These are phyloP conservation scores for Haemorhous mexicanus DNA, from an alignment of 2,113 vertebrate genomes.

Conservation along the genomic window DNA sequence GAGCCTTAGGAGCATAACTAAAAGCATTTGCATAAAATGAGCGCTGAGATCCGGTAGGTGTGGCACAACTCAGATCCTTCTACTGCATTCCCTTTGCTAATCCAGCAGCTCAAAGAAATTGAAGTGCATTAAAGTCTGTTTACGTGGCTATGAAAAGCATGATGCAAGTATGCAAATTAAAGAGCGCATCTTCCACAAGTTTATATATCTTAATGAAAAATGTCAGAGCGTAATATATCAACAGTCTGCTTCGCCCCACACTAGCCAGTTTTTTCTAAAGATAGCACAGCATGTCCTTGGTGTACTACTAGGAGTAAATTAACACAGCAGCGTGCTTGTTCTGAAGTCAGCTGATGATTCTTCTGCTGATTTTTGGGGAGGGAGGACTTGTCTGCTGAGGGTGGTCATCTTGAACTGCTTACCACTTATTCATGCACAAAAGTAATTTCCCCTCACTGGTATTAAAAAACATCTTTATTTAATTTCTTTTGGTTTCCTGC, in stretches of 20 bases:
- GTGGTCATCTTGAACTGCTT: neutral
- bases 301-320: neutral
- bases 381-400: neutral
- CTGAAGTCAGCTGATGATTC: neutral
- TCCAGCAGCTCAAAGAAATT: neutral
- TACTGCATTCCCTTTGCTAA: neutral
- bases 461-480: neutral
- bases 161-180: conserved; percentile 4
- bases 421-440: accelerated
- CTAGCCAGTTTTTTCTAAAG: neutral
- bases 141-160: neutral
- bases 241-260: neutral
- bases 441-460: neutral
- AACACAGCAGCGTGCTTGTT: neutral
- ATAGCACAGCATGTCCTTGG: neutral
- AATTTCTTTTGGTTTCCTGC: neutral
- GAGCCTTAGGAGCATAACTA: neutral
- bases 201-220: conserved; percentile 35
- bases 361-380: neutral
- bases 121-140: neutral
- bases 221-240: neutral
- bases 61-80: neutral
- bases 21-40: neutral
- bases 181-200: neutral
- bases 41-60: neutral